Conservation (phyloP, 2,113 vertebrate genomes). For the Leptocoma aspasia region DNA sequence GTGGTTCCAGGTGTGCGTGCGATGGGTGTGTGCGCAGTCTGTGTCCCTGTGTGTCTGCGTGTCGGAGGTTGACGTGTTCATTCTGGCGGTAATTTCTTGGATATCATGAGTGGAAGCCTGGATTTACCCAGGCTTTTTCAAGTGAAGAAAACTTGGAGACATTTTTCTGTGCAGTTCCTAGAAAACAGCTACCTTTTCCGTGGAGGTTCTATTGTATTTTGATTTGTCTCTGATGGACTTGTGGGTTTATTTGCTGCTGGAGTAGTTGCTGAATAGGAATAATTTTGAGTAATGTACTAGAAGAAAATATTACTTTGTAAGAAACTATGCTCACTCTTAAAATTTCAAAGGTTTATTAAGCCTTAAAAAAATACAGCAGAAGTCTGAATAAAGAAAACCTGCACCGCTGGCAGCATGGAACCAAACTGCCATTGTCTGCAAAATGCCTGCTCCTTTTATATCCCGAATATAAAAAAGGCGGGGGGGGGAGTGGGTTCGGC, state of each 20-base stretch:
- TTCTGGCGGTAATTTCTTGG: not conserved
- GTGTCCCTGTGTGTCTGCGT: not conserved
- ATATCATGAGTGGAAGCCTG: not conserved
- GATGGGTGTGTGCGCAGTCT: not conserved
- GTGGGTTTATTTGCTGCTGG: not conserved
- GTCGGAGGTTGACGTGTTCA: not conserved
- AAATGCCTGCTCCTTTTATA: no score
- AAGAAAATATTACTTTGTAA: no score
- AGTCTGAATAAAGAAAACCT: no score
- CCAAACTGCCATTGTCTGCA: no score
- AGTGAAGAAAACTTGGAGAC: not conserved
- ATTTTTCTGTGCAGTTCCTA: not conserved
- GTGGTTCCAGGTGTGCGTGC: not conserved
- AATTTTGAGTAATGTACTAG: no score
- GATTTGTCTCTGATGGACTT: not conserved
- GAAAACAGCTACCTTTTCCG: not conserved
- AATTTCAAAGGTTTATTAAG: no score
- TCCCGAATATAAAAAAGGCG: no score
- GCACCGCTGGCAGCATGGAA: no score
- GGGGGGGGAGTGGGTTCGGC: no score
- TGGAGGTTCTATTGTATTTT: not conserved
- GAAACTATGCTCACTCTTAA: no score
- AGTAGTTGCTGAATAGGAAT: no score
- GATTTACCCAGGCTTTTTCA: not conserved
- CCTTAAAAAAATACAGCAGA: no score